Conservation (phyloP, 2,113 vertebrate genomes). For the Passer domesticus region DNA sequence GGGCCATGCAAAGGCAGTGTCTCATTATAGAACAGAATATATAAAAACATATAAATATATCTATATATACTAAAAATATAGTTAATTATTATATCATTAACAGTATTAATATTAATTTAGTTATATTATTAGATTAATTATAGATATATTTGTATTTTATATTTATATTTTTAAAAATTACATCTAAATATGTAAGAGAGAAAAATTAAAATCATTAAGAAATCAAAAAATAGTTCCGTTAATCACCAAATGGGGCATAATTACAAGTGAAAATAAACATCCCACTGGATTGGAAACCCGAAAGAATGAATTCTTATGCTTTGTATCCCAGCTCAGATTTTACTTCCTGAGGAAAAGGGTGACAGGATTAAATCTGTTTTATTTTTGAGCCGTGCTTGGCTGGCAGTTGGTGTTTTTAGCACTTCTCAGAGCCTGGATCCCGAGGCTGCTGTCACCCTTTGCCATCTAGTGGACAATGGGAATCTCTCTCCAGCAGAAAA, state of each 20-base stretch:
- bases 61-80: too few species aligned
- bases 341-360: background rate
- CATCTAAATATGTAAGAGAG: background rate
- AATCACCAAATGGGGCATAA: background rate
- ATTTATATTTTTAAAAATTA: background rate
- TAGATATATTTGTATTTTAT: background rate
- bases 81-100: too few species aligned
- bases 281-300: background rate
- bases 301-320: background rate
- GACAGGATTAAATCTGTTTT: background rate
- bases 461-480: slow-evolving; percentile 28
- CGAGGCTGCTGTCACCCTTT: background rate
- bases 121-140: too few species aligned
- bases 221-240: background rate
- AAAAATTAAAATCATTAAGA: background rate
- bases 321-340: background rate
- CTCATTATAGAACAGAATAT: background rate
- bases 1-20: background rate
- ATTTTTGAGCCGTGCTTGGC: background rate
- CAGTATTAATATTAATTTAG: too few species aligned
- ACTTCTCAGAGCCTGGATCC: background rate
- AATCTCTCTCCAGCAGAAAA: rapidly evolving
- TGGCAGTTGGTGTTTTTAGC: background rate
- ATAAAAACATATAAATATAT: background rate
- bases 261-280: background rate